Evolutionary conservation across 2,888 invertebrate species (phyloP), one percentile per base, ranked within the genome.

Genomic region (Melolontha melolontha): DNA sequence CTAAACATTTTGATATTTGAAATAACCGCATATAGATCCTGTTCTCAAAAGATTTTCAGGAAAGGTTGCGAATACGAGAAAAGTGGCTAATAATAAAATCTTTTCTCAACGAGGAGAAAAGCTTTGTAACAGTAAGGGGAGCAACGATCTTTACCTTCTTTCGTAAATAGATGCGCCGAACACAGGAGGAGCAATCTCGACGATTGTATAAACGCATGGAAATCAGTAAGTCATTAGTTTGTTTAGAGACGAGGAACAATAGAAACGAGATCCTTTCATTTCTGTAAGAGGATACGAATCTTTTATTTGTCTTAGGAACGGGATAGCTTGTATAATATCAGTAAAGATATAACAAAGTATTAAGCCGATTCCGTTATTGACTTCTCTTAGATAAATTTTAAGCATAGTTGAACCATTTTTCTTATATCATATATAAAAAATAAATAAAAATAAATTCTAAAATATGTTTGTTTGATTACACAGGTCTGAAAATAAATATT

Each of bases 151-250:
- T 14, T 14, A 12, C 2, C 17, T 47, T 14, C 47, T 47, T 47
- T 44, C 17, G 14, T 47, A 47, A 47, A 47, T 17, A 47, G 47
- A 47, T 47, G 17, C 47, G 47, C 47, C 17, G 14, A 14, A 17
- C 34, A 34, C 34, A 17, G 47, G 14, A 47, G 47, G 47, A 47
- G 47, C 47, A 14, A 47, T 47, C 47, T 47, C 12, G 17, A 47
- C 8, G 47, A 17, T 17, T 47, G 47, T 14, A 47, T 17, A 14
- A 47, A 17, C 17, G 14, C 47, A 47, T 47, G 47, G 14, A 47
- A 47, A 47, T 47, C 47, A 14, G 47, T 47, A 47, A 47, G 47
- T 47, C 47, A 14, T 47, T 47, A 47, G 47, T 17, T 47, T 47
- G 47, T 47, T 47, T 47, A 16, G 16, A 14, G 16, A 47, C 17